Percentiles rank a stretch among this genome's conserved stretches.
phyloP scores from a whole-genome alignment of 2,113 vertebrate genomes.

The Laterallus jamaicensis region DNA sequence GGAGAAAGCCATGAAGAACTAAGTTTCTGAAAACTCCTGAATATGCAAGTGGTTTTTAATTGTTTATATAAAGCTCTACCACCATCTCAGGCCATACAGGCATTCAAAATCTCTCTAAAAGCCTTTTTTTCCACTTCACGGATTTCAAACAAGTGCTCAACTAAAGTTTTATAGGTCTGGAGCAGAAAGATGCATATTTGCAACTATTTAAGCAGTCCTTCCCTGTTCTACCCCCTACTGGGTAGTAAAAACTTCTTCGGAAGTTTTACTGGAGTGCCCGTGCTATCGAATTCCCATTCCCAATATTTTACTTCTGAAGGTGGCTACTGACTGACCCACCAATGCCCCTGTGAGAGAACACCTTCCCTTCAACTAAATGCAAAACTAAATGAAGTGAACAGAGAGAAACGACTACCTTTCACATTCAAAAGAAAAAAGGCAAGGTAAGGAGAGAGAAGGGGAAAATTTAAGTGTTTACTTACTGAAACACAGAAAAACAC shows the following conservation, averaged over 20 bases:
- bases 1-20: neutral
- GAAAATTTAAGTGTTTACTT: conserved; percentile 26
- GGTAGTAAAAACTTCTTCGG: neutral
- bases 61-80: neutral
- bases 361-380: neutral
- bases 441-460: neutral
- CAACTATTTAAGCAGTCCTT: neutral
- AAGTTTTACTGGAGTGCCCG: neutral
- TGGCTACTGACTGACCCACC: neutral
- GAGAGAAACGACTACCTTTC: neutral
- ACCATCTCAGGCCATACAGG: neutral
- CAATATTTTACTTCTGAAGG: neutral
- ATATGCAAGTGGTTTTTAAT: neutral
- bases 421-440: neutral
- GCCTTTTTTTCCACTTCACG: neutral
- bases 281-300: neutral
- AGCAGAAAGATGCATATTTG: neutral
- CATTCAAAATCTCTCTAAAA: neutral
- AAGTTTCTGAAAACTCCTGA: neutral
- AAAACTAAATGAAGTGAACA: neutral
- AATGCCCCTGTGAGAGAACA: neutral
- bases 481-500: conserved; percentile 3
- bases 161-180: neutral
- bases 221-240: neutral
- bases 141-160: neutral